Evolutionary conservation across 2,797 vertebrate genomes (phyloP), one percentile per base, ranked within the genome.

Genomic region (Paguma larvata): DNA sequence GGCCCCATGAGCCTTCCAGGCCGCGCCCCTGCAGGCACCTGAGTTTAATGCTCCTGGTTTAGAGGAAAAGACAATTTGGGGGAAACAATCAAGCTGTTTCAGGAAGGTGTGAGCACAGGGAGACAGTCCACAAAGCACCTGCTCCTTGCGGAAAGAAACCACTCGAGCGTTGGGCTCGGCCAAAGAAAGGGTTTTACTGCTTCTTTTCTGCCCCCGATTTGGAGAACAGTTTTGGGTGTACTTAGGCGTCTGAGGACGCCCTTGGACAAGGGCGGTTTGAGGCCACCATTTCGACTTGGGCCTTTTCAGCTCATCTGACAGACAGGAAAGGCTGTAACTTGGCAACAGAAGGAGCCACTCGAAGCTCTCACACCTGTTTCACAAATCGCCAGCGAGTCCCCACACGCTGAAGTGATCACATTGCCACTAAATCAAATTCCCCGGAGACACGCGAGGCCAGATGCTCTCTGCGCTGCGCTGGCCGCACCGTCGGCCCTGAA

Each of bases 1-100:
- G 18, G 14, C 65, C 30, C 34, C 89, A 1, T 1, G n/a, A 23
- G 41, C 11, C 0, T 27, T 5, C 4, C 14, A n/a, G 3, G 21
- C 30, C 89, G 21, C 51, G 16, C 30, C 21, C 1, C 11, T 30
- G 27, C 0, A 27, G 25, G n/a, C 48, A 53, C 15, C 67, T 5
- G 10, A 4, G 38, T 90, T 75, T 41, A 32, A n/a, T 3, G 12
- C 21, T 38, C 19, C 16, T 19, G 14, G 3, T 4, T 7, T 34
- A 77, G 13, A 73, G 44, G 44, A 41, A 38, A 53, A 63, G 19
- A 14, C 56, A 41, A 18, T 18, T 32, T 32, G 27, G 27, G 9
- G 59, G 18, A 21, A 48, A 32, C 44, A 27, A 6, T 83, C 27
- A 3, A 59, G 82, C 13, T 53, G 59, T 65, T 63, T 5, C 5